Percentiles rank a stretch among this genome's conserved stretches.
phyloP scores from a whole-genome alignment of 1,140 invertebrate genomes.

The Anadara kagoshimensis region DNA sequence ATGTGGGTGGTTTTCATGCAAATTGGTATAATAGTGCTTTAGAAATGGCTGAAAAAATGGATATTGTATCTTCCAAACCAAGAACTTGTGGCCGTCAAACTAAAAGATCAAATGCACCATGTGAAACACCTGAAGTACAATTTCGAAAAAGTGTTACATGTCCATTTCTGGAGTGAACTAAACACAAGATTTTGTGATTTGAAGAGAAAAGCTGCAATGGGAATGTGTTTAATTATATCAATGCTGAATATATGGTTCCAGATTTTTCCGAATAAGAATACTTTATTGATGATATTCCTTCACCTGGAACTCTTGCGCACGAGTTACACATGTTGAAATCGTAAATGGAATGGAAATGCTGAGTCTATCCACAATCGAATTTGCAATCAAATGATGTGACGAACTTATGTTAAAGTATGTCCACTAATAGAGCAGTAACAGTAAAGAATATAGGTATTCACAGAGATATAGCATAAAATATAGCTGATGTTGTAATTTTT shows the following conservation, averaged over 20 bases:
- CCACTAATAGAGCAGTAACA: too few species aligned
- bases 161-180: constrained; percentile 15
- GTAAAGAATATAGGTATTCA: too few species aligned
- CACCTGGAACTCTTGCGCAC: too few species aligned
- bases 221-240: not conserved
- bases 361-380: too few species aligned
- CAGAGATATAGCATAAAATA: too few species aligned
- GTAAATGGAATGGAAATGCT: too few species aligned
- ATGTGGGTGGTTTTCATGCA: not conserved
- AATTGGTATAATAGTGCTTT: not conserved
- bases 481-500: too few species aligned
- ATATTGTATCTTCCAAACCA: not conserved
- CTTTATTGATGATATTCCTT: too few species aligned
- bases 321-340: constrained; percentile 8
- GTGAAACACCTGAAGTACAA: constrained; percentile 1
- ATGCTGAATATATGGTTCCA: not conserved
- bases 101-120: constrained; percentile 5
- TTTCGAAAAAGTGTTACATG: constrained; percentile 1
- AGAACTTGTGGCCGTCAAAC: constrained; percentile 12
- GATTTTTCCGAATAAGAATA: not conserved
- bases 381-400: too few species aligned
- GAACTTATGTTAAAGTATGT: too few species aligned
- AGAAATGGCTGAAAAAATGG: not conserved
- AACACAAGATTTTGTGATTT: constrained; percentile 6
- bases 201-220: not conserved